Evolutionary conservation across 2,888 invertebrate species (phyloP).

Genomic region (Cerceris rybyensis): DNA sequence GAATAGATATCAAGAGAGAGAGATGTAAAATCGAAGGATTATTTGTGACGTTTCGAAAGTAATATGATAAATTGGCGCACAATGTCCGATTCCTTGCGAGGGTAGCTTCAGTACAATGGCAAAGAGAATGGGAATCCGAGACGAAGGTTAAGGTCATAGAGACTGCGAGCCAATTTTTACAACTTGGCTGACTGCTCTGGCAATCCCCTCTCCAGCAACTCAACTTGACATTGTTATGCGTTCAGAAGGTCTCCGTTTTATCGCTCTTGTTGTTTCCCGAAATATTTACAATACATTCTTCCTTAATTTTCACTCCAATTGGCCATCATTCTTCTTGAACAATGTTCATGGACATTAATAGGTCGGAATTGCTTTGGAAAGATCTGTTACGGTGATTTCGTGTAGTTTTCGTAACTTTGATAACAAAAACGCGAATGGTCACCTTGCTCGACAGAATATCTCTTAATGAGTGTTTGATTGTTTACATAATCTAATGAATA

Average conservation of each 20-base stretch:
- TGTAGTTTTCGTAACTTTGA: too few relatives aligned
- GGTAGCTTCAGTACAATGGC: slow-evolving; percentile 17
- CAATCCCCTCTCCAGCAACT: slow-evolving; percentile 44
- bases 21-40: neutral
- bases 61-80: slow-evolving; percentile 61
- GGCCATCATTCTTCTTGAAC: neutral
- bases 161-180: slow-evolving; percentile 69
- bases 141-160: slow-evolving; percentile 70
- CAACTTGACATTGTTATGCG: slow-evolving; percentile 43
- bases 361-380: too few relatives aligned
- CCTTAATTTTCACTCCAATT: neutral
- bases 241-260: slow-evolving; percentile 7
- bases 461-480: too few relatives aligned
- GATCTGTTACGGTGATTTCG: too few relatives aligned
- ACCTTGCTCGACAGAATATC: too few relatives aligned
- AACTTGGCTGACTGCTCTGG: slow-evolving; percentile 72
- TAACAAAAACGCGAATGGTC: too few relatives aligned
- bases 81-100: slow-evolving; percentile 6
- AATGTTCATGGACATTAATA: too few relatives aligned
- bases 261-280: neutral
- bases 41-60: slow-evolving; percentile 49
- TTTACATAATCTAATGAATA: too few relatives aligned
- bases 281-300: neutral
- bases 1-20: neutral
- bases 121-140: slow-evolving; percentile 6